These are phyloP conservation scores for Stomatorhinus walkeri DNA, from an alignment of 2,797 vertebrate genomes.

Conservation along the genomic window DNA sequence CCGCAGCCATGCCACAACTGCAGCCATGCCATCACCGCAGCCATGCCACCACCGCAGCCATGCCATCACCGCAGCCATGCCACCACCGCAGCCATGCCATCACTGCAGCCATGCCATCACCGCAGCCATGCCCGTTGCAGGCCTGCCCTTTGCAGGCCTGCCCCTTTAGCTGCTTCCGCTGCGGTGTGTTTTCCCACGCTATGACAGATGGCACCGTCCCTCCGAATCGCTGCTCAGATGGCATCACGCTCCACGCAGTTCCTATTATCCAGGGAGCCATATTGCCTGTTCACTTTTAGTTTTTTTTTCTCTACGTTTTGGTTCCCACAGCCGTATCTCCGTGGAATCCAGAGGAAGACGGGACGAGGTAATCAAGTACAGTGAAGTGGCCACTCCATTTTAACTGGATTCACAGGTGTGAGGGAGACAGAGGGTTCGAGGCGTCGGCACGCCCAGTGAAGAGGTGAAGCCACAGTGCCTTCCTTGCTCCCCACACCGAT, in stretches of 20 bases:
- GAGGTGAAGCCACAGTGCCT: background rate
- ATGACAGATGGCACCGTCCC: background rate
- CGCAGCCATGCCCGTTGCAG: background rate
- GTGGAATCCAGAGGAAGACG: background rate
- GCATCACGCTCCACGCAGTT: background rate
- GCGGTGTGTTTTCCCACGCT: background rate
- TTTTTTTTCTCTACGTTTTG: background rate
- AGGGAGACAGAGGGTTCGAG: background rate
- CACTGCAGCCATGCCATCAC: background rate
- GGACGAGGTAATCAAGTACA: background rate
- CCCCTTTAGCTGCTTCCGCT: background rate
- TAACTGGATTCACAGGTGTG: background rate
- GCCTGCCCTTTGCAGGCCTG: background rate
- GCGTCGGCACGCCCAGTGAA: too few species aligned
- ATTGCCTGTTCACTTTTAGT: background rate
- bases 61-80: too few species aligned
- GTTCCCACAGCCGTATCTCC: background rate
- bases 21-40: too few species aligned
- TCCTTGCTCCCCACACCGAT: background rate
- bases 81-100: too few species aligned
- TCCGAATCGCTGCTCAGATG: background rate
- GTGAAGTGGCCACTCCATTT: background rate
- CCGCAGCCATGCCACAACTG: background rate
- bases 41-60: too few species aligned
- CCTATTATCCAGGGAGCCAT: background rate